Conservation (phyloP, 2,797 vertebrate genomes). For the Rhynchonycteris naso region DNA sequence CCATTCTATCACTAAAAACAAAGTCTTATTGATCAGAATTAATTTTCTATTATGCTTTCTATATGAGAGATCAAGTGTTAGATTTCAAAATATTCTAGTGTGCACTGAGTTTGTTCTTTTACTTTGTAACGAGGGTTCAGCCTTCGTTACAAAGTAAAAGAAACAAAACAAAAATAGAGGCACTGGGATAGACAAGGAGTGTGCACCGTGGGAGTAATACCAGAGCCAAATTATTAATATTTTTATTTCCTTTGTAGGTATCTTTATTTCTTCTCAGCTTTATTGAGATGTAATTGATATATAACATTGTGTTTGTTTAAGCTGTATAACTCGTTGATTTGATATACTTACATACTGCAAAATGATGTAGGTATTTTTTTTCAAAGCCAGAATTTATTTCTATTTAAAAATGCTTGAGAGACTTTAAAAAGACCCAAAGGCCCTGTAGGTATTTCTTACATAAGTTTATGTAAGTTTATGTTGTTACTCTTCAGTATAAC, state of each 20-base stretch:
- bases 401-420: too few species aligned
- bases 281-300: not conserved
- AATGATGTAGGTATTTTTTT: too few species aligned
- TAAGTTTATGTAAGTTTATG: not conserved
- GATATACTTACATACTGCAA: not conserved
- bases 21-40: slow-evolving; percentile 49
- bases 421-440: too few species aligned
- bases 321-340: not conserved
- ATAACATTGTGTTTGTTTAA: not conserved
- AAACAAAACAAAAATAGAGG: not conserved
- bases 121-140: too few species aligned
- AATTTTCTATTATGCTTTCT: slow-evolving; percentile 41
- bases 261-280: not conserved
- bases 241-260: not conserved
- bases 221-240: slow-evolving; percentile 14
- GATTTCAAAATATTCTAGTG: slow-evolving; percentile 37
- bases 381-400: too few species aligned
- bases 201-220: not conserved
- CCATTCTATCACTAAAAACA: slow-evolving; percentile 19
- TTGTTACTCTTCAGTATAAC: not conserved
- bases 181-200: not conserved
- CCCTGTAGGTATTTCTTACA: not conserved
- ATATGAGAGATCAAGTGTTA: not conserved
- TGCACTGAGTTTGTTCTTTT: too few species aligned
- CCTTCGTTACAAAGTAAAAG: not conserved